These are phyloP conservation scores for Melanaphis sacchari DNA, from an alignment of 1,140 invertebrate genomes.

Conservation along the genomic window DNA sequence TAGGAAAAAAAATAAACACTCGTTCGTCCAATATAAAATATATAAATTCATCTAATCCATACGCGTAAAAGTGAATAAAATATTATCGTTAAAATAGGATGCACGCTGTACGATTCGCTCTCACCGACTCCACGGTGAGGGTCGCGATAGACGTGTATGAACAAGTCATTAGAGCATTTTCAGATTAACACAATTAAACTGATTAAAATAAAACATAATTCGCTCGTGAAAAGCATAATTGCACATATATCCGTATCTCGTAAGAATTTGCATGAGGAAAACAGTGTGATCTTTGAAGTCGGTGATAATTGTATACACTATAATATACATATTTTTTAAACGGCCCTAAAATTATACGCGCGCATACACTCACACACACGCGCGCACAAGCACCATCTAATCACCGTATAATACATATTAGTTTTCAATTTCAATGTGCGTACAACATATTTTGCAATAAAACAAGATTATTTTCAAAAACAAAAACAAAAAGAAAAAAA, in stretches of 20 bases:
- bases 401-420: too few species aligned
- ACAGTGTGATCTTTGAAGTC: neutral
- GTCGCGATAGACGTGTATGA: neutral
- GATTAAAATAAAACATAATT: slow-evolving; percentile 4
- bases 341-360: neutral
- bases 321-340: neutral
- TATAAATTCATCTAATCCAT: neutral
- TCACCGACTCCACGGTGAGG: neutral
- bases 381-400: too few species aligned
- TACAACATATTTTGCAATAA: neutral
- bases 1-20: neutral
- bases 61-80: neutral
- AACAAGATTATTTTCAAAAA: neutral
- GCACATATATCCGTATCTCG: neutral
- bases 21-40: neutral
- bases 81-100: neutral
- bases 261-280: neutral
- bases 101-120: neutral
- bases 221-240: neutral
- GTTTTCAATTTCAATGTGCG: neutral
- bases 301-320: neutral
- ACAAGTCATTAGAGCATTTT: neutral
- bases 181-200: neutral
- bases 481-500: too few species aligned
- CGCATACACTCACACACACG: neutral